Base-by-base conservation (phyloP, 2,113 vertebrate species). In the Jacana jacana region DNA sequence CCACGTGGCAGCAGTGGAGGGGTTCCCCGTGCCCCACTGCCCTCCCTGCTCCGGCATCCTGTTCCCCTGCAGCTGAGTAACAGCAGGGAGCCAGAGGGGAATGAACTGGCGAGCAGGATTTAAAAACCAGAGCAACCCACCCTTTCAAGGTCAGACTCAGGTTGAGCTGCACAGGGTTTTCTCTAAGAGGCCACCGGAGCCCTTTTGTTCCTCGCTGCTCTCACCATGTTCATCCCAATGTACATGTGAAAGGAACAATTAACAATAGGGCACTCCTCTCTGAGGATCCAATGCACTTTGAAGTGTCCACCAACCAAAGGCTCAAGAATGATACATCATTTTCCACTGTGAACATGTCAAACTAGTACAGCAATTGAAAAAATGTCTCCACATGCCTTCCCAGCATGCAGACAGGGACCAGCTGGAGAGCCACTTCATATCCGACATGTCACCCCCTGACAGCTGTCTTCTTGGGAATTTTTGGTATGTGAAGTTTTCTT, bases 241-340 rank as follows among this genome's bases (percentile, higher is more conserved):
- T 98, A 98, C 95, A 97, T 97, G 96, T 98, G 98, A 98, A 99
- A 98, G 98, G 98, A 97, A 98, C 98, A 98, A 98, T 98, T 98
- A 98, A 99, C 98, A 99, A 99, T 98, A 98, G 98, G 96, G 96
- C 97, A 97, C 96, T 98, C 97, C 97, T 97, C 97, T 97, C 94
- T 37, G 87, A 97, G 97, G 97, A 97, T 97, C 97, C 96, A 97
- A 97, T 98, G 98, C 95, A 97, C 98, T 98, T 98, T 99, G 98
- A 99, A 98, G 98, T 98, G 96, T 97, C 94, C 92, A 97, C 96
- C 89, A 96, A 95, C 97, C 97, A 98, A 98, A 97, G 92, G 95
- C 84, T 97, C 88, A 94, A 97, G 96, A 97, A 97, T 98, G 97
- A 98, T 98, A 98, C 97, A 98, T 98, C 97, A 97, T 98, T 97